Evolutionary conservation across 1,140 invertebrate species (phyloP).

Genomic region (Planococcus citri): DNA sequence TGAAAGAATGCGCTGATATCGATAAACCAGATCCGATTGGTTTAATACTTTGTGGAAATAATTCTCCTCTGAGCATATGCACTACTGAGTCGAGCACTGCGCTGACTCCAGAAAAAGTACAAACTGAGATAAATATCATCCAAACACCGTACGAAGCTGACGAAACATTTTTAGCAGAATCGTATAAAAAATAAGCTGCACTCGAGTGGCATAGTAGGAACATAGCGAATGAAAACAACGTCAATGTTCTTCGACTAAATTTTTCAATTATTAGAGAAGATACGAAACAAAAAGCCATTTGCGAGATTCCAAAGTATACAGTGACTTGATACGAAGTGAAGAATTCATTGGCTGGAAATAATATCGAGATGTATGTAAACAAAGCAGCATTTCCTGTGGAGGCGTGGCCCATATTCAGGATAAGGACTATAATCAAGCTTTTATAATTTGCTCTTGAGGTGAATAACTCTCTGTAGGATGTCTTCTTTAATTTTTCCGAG

Average conservation of each 20-base stretch:
- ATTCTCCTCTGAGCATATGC: background rate
- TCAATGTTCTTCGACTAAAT: background rate
- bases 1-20: background rate
- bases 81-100: background rate
- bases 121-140: background rate
- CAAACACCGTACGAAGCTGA: background rate
- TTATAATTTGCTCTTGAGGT: background rate
- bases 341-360: background rate
- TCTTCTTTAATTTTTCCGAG: slow-evolving; percentile 27
- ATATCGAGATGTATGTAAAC: background rate
- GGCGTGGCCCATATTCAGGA: background rate
- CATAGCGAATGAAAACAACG: background rate
- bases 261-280: slow-evolving; percentile 1
- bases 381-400: background rate
- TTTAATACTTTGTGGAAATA: background rate
- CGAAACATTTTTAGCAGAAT: no score
- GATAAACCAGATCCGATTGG: background rate
- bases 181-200: background rate
- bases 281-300: slow-evolving; percentile 52
- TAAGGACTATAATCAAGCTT: slow-evolving; percentile 35
- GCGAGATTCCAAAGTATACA: background rate
- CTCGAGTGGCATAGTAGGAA: background rate
- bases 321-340: background rate
- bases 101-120: background rate
- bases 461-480: slow-evolving; percentile 31